Evolutionary conservation across 2,888 invertebrate species (phyloP).

Genomic region (Carpatolechia fugitivella): DNA sequence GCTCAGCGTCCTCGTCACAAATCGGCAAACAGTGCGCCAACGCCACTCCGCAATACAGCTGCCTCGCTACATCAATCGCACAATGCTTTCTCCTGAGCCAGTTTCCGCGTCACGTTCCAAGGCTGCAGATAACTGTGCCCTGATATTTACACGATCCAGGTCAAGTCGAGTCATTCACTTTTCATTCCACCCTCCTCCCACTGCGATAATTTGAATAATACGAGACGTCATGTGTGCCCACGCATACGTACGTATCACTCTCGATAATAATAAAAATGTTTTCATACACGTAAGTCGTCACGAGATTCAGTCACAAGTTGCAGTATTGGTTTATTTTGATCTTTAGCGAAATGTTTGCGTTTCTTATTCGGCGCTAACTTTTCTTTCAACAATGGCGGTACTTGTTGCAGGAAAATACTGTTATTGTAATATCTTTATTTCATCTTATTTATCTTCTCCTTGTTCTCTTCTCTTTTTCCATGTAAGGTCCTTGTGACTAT

Average conservation of each 20-base stretch:
- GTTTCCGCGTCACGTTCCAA: conserved; percentile 76
- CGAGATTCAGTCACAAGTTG: too few species aligned
- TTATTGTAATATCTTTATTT: too few species aligned
- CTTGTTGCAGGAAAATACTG: too few species aligned
- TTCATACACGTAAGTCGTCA: too few species aligned
- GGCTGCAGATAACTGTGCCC: conserved; percentile 63
- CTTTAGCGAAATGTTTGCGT: too few species aligned
- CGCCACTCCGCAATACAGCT: neutral
- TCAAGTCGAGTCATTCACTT: conserved; percentile 72
- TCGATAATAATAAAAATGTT: conserved; percentile 25
- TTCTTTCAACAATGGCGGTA: too few species aligned
- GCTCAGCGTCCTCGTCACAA: conserved; percentile 50
- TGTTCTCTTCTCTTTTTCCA: too few species aligned
- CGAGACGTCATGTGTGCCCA: conserved; percentile 51
- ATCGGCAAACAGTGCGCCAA: conserved; percentile 42
- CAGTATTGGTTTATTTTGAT: too few species aligned
- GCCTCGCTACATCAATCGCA: conserved; percentile 55
- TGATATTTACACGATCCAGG: conserved; percentile 65
- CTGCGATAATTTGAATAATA: conserved; percentile 55
- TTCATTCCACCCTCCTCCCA: conserved; percentile 48
- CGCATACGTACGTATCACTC: conserved; percentile 42
- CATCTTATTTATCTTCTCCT: too few species aligned
- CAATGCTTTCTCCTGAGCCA: conserved; percentile 69
- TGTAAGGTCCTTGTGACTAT: too few species aligned
- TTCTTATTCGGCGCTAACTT: too few species aligned